These are phyloP conservation scores for Gnatocerus cornutus DNA, from an alignment of 2,888 invertebrate species.

Conservation along the genomic window DNA sequence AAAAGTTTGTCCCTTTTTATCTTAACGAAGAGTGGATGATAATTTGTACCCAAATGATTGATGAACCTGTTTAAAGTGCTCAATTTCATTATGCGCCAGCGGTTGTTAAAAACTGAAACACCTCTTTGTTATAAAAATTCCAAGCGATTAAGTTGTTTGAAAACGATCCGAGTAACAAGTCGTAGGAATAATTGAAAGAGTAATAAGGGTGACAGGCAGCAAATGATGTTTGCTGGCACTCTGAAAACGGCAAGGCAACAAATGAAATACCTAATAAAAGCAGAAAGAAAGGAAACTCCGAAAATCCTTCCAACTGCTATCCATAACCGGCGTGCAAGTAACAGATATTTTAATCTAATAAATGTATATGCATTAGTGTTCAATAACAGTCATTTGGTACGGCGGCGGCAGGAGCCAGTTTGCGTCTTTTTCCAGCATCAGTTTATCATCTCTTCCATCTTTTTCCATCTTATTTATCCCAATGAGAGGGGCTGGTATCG, in stretches of 20 bases:
- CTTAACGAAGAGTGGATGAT: no score
- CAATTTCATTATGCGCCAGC: no score
- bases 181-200: constrained; percentile 42
- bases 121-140: no score
- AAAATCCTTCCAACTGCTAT: constrained; percentile 28
- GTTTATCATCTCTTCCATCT: constrained; percentile 12
- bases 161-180: constrained; percentile 43
- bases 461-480: constrained; percentile 24
- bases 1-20: no score
- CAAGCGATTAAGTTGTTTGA: constrained; percentile 34
- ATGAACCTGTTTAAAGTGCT: no score
- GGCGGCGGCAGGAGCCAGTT: constrained; percentile 42
- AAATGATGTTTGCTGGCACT: constrained; percentile 43
- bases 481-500: constrained; percentile 32
- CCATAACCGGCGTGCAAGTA: constrained; percentile 31
- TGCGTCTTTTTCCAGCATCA: constrained; percentile 39
- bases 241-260: constrained; percentile 26
- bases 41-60: no score
- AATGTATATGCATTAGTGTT: constrained; percentile 49
- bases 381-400: constrained; percentile 51
- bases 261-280: constrained; percentile 21
- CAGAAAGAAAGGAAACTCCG: constrained; percentile 21
- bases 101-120: no score
- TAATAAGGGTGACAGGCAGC: constrained; percentile 48
- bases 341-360: constrained; percentile 49